Conservation (phyloP, 2,113 vertebrate species). For the Takifugu bimaculatus region DNA sequence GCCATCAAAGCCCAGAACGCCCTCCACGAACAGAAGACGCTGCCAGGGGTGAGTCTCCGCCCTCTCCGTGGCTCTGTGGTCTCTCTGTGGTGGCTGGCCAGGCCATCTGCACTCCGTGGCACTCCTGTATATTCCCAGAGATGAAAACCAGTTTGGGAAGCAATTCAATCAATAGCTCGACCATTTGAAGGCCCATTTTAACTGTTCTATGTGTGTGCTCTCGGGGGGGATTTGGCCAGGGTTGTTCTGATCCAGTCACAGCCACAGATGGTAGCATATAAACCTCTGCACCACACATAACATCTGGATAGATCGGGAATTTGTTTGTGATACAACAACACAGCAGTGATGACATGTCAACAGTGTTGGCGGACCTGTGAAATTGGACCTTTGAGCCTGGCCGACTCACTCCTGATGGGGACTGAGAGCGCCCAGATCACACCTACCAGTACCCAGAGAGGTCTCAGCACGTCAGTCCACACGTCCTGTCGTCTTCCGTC, state of each 20-base stretch:
- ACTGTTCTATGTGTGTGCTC: conserved; percentile 61
- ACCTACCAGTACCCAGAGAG: neutral
- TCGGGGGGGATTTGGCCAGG: conserved; percentile 52
- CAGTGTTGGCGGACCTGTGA: too few relatives aligned
- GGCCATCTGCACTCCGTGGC: conserved; percentile 64
- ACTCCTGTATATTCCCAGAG: conserved; percentile 42
- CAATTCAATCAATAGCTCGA: conserved; percentile 70
- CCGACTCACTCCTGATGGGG: neutral
- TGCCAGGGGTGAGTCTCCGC: conserved; percentile 89
- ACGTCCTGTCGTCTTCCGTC: neutral
- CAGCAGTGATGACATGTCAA: neutral
- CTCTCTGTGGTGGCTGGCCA: conserved; percentile 48
- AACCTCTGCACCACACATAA: neutral
- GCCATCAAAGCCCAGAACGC: conserved; percentile 99
- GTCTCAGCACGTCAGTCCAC: conserved; percentile 3
- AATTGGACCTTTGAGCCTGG: too few relatives aligned
- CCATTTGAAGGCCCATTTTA: conserved; percentile 68
- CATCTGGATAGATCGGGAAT: conserved; percentile 6
- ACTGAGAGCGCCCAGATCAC: conserved; percentile 4
- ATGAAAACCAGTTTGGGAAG: conserved; percentile 65
- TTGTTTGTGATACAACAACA: neutral
- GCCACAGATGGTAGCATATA: conserved; percentile 18
- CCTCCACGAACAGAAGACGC: conserved; percentile 95
- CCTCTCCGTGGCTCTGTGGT: conserved; percentile 5
- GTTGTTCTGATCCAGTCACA: conserved; percentile 67